Percentiles rank a stretch among this genome's conserved stretches.
phyloP scores from a whole-genome alignment of 2,113 vertebrate genomes.

The Xerus inauris region DNA sequence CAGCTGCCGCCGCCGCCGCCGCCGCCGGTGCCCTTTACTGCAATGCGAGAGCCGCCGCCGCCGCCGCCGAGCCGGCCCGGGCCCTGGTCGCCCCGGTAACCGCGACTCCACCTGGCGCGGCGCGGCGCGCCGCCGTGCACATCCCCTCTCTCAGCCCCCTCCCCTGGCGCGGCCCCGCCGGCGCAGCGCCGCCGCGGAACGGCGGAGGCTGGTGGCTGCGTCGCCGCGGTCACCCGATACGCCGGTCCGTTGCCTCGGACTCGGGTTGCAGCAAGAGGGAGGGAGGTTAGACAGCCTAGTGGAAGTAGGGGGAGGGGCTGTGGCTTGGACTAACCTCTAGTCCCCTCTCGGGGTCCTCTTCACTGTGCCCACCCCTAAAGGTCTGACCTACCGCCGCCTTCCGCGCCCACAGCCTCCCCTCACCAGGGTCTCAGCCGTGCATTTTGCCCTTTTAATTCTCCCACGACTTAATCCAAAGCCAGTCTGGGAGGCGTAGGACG shows the following conservation, averaged over 20 bases:
- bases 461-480: neutral
- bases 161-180: constrained; percentile 72
- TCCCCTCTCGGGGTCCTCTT: neutral
- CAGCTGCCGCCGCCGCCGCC: constrained; percentile 70
- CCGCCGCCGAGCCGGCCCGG: constrained; percentile 87
- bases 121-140: constrained; percentile 76
- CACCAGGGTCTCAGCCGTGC: neutral
- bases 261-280: constrained; percentile 75
- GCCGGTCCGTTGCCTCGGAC: constrained; percentile 73
- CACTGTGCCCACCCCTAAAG: neutral
- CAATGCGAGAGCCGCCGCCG: constrained; percentile 73
- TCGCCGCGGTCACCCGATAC: constrained; percentile 69
- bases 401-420: neutral
- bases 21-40: constrained; percentile 82
- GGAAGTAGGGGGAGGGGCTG: constrained; percentile 60
- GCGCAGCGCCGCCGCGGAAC: constrained; percentile 66
- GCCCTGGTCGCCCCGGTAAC: constrained; percentile 91
- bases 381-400: neutral
- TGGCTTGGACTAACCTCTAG: neutral
- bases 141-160: constrained; percentile 59
- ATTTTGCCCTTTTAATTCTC: neutral
- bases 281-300: constrained; percentile 58
- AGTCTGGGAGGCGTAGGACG: neutral
- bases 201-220: constrained; percentile 82
- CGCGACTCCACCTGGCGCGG: constrained; percentile 94